Evolutionary conservation across 1,140 invertebrate species (phyloP).

Genomic region (Zaprionus camerounensis): DNA sequence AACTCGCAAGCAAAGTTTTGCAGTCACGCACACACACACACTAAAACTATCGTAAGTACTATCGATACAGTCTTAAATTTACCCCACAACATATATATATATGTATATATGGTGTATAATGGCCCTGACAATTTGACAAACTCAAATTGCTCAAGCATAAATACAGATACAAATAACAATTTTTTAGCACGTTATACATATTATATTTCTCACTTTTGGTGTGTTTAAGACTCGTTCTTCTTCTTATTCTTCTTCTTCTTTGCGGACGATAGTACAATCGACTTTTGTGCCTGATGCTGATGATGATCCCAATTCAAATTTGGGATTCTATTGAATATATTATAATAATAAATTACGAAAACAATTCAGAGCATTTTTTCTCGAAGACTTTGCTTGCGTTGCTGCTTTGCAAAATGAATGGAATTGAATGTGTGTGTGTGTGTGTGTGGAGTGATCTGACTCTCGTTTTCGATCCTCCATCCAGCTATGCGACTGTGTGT

Average conservation of each 20-base stretch:
- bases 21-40: not conserved
- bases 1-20: conserved; percentile 34
- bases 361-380: conserved; percentile 19
- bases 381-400: conserved; percentile 40
- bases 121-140: conserved; percentile 1
- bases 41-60: conserved; percentile 5
- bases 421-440: not conserved
- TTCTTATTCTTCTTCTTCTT: not conserved
- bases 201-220: not conserved
- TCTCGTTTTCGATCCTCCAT: conserved; percentile 41
- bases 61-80: conserved; percentile 6
- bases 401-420: conserved; percentile 33
- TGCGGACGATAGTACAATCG: not conserved
- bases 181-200: not conserved
- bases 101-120: not conserved
- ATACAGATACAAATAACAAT: not conserved
- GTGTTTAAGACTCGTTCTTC: not conserved
- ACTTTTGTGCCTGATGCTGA: conserved; percentile 34
- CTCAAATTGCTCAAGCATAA: conserved; percentile 2
- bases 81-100: not conserved
- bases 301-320: conserved; percentile 1
- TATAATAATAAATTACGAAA: not conserved
- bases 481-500: conserved; percentile 20
- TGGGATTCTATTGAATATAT: not conserved
- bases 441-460: conserved; percentile 65